These are phyloP conservation scores for Perdita meconis DNA, from an alignment of 2,888 invertebrate species.

Conservation along the genomic window DNA sequence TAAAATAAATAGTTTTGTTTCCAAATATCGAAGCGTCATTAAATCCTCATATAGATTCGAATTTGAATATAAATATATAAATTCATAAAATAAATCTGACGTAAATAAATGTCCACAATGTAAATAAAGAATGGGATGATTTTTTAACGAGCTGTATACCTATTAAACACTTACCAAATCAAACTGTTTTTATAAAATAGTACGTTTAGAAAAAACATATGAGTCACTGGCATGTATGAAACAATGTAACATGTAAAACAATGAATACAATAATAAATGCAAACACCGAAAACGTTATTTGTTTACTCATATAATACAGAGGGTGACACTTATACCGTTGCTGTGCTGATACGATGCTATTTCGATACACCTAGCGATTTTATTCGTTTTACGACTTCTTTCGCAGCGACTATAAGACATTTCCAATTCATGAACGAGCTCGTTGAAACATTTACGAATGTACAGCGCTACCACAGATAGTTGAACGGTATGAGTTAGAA, in stretches of 20 bases:
- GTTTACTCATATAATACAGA: conserved; percentile 16
- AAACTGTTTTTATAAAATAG: no score
- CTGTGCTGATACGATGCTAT: conserved; percentile 68
- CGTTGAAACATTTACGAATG: conserved; percentile 67
- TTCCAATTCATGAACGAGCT: conserved; percentile 83
- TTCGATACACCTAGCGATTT: conserved; percentile 75
- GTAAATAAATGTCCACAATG: no score
- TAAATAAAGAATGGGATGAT: no score
- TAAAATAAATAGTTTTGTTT: no score
- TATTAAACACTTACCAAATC: no score
- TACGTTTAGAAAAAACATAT: neutral
- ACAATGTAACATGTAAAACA: conserved; percentile 2
- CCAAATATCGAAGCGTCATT: no score
- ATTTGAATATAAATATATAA: no score
- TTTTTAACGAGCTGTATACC: no score
- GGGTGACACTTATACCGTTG: conserved; percentile 28
- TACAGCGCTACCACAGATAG: conserved; percentile 57
- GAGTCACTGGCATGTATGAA: neutral
- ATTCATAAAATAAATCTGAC: no score
- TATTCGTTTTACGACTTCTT: conserved; percentile 76
- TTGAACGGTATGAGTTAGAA: conserved; percentile 17
- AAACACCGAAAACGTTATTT: conserved; percentile 19
- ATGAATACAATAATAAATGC: conserved; percentile 8
- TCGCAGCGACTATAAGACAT: conserved; percentile 78
- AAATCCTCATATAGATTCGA: no score